A percentile compares a stretch with the other conserved stretches of the same genome.
phyloP scores from a whole-genome alignment of 2,113 vertebrate genomes.

The Prunella himalayana region DNA sequence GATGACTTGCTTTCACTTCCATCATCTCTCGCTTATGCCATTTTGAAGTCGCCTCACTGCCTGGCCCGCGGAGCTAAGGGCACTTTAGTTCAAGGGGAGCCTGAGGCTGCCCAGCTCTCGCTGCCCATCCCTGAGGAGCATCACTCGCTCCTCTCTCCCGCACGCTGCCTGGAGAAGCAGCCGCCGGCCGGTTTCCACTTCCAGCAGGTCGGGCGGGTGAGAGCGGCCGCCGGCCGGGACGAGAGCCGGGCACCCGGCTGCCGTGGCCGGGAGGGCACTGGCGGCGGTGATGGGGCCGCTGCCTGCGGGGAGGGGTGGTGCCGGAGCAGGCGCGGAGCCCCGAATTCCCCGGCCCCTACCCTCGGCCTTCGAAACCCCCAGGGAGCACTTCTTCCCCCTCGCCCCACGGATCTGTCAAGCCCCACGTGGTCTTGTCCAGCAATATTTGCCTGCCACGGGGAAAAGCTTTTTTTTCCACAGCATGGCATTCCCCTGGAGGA shows the following conservation, averaged over 20 bases:
- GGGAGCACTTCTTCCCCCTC: neutral
- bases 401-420: neutral
- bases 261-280: neutral
- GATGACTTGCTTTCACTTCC: constrained; percentile 15
- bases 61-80: neutral
- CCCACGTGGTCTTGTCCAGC: neutral
- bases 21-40: neutral
- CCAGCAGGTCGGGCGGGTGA: neutral
- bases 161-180: neutral
- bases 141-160: neutral
- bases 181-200: neutral
- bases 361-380: constrained; percentile 15
- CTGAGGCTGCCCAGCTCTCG: neutral
- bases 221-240: neutral
- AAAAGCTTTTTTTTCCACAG: neutral
- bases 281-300: neutral
- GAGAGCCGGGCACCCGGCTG: neutral
- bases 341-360: neutral
- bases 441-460: neutral
- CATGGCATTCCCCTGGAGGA: constrained; percentile 1
- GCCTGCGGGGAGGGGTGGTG: neutral
- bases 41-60: constrained; percentile 3
- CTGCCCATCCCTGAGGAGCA: neutral
- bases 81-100: neutral
- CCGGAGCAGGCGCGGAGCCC: neutral